Base-by-base conservation (phyloP, 2,888 invertebrate genomes). In the Unio pictorum region DNA sequence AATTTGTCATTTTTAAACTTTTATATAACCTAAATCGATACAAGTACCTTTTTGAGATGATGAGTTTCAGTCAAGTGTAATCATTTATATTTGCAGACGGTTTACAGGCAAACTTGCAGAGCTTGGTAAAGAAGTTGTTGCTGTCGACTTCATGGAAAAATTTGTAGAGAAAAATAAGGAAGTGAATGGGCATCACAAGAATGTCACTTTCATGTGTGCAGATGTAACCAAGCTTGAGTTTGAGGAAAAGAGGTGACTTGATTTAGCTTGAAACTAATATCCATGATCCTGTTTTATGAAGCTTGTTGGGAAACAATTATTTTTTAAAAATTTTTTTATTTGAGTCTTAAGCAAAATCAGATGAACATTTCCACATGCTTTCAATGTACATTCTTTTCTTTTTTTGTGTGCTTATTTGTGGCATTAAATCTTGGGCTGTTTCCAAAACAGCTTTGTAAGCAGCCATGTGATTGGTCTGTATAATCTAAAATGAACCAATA, bases 141-240 rank as follows among this genome's bases (percentile, higher is more conserved):
- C 92, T 11, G 91, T 92, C 4, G 92, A 92, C 78, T 92, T 92
- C 81, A 92, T 92, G 86, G 91, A 92, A 70, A 88, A 89, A 5
- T 92, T 92, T 81, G 87, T 92, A 56, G 84, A 90, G 58, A 90
- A 91, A 78, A 92, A 92, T 81, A 83, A 88, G 67, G 86, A 89
- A 73, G 74, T 75, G 1, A 91, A 92, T 81, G 82, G 86, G 2
- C 88, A 90, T 72, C 80, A 87, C 64, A 79, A 81, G n/a, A 91
- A 92, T 80, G 88, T 92, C 56, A 86, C 86, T 18, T 92, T 91
- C 79, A 73, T 88, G 63, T 89, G 90, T 68, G 91, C 90, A 26
- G 92, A 92, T 82, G 92, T 92, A 55, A 91, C 91, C 2, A 88
- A 91, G 71, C 82, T 92, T 56, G 83, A 90, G 23, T 85, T 91